phyloP scores from a whole-genome alignment of 2,888 invertebrate genomes.

The Tachystola acroxantha region DNA sequence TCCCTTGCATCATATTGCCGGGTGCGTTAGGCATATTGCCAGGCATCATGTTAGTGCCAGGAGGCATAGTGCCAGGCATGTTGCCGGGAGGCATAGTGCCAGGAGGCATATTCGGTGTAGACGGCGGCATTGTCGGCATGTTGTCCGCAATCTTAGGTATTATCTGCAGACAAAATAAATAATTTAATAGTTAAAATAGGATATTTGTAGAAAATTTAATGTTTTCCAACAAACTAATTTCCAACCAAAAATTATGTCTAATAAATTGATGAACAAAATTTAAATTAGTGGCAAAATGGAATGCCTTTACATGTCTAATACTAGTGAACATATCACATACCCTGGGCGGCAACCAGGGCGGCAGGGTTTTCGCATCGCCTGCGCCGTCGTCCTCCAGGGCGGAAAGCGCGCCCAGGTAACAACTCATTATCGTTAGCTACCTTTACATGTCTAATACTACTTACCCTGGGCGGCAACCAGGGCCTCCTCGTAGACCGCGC shows the following conservation, averaged over 20 bases:
- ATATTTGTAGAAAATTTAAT: too few relatives aligned
- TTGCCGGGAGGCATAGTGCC: conserved; percentile 2
- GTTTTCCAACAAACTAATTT: too few relatives aligned
- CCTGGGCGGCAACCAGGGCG: neutral
- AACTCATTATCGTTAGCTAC: too few relatives aligned
- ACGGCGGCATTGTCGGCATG: conserved; percentile 41
- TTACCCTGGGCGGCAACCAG: conserved; percentile 80
- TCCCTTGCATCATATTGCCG: conserved; percentile 2
- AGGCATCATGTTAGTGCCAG: neutral
- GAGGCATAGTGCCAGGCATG: neutral
- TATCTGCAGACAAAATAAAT: conserved; percentile 33
- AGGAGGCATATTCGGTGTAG: conserved; percentile 11
- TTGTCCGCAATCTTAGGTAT: conserved; percentile 61
- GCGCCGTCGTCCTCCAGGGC: neutral
- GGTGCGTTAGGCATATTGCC: neutral
- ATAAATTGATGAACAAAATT: too few relatives aligned
- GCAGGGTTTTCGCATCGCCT: neutral
- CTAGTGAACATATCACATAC: too few relatives aligned
- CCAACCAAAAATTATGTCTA: too few relatives aligned
- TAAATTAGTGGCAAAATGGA: too few relatives aligned
- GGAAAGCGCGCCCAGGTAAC: too few relatives aligned
- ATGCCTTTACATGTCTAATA: too few relatives aligned
- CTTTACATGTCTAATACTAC: too few relatives aligned
- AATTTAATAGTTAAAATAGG: too few relatives aligned
- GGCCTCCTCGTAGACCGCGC: conserved; percentile 95